Evolutionary conservation across 2,797 vertebrate species (phyloP).

Genomic region (Micropoecilia bifurca): DNA sequence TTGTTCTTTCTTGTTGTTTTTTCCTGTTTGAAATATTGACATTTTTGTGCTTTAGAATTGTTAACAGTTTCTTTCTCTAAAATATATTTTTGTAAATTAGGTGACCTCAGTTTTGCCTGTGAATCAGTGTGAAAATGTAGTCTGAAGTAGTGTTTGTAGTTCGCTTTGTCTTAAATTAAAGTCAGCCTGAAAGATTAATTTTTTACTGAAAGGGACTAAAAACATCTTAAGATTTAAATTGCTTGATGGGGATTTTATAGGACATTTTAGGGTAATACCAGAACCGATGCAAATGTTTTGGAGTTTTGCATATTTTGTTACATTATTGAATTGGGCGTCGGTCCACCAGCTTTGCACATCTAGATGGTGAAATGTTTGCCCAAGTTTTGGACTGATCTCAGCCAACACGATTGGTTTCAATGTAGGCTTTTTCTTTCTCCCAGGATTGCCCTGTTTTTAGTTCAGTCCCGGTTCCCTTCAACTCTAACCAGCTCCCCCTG

Average conservation of each 20-base stretch:
- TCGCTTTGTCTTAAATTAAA: not conserved
- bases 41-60: not conserved
- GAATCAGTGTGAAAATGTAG: not conserved
- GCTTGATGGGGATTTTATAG: not conserved
- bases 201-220: not conserved
- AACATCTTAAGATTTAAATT: not conserved
- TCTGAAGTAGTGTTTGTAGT: not conserved
- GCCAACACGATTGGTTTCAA: not conserved
- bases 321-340: not conserved
- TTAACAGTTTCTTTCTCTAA: not conserved
- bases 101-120: not conserved
- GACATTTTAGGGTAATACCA: not conserved
- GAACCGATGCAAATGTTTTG: not conserved
- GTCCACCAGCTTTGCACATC: not conserved
- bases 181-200: not conserved
- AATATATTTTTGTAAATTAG: not conserved
- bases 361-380: not conserved
- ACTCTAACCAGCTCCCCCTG: not conserved
- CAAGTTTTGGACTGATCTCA: not conserved
- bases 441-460: not conserved
- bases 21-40: not conserved
- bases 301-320: not conserved
- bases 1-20: not conserved
- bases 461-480: not conserved
- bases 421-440: not conserved